phyloP scores from a whole-genome alignment of 2,797 vertebrate genomes.

The Nannoperca obscura region DNA sequence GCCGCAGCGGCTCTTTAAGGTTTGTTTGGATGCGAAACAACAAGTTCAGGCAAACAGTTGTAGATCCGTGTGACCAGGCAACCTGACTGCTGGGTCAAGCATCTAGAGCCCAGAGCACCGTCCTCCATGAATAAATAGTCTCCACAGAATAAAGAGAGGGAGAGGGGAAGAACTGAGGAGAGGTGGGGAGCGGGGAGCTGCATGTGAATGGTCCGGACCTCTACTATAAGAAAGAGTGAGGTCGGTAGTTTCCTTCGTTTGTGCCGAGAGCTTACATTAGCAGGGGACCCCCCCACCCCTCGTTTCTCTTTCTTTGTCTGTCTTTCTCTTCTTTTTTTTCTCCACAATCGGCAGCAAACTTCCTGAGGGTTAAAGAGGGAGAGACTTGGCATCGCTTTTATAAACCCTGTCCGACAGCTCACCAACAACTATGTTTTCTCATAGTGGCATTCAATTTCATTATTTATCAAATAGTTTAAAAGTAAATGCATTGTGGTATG shows the following conservation, averaged over 20 bases:
- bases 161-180: conserved; percentile 54
- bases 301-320: conserved; percentile 50
- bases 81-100: conserved; percentile 82
- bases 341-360: conserved; percentile 75
- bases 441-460: conserved; percentile 18
- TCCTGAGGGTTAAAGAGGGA: conserved; percentile 74
- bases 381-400: conserved; percentile 64
- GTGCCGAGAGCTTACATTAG: conserved; percentile 71
- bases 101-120: conserved; percentile 78
- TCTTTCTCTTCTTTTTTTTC: conserved; percentile 35
- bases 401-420: conserved; percentile 47
- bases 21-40: conserved; percentile 72
- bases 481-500: not conserved
- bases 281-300: conserved; percentile 19
- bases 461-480: conserved; percentile 15
- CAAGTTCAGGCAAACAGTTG: conserved; percentile 69
- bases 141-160: conserved; percentile 65
- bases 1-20: conserved; percentile 41
- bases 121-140: conserved; percentile 76
- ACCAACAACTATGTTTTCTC: conserved; percentile 38
- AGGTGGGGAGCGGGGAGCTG: conserved; percentile 33
- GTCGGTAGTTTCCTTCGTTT: conserved; percentile 80
- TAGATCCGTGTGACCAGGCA: conserved; percentile 80
- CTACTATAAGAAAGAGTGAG: conserved; percentile 72
- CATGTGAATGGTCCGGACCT: conserved; percentile 70